These are phyloP conservation scores for Papilio glaucus DNA, from an alignment of 1,140 invertebrate genomes.

Conservation along the genomic window DNA sequence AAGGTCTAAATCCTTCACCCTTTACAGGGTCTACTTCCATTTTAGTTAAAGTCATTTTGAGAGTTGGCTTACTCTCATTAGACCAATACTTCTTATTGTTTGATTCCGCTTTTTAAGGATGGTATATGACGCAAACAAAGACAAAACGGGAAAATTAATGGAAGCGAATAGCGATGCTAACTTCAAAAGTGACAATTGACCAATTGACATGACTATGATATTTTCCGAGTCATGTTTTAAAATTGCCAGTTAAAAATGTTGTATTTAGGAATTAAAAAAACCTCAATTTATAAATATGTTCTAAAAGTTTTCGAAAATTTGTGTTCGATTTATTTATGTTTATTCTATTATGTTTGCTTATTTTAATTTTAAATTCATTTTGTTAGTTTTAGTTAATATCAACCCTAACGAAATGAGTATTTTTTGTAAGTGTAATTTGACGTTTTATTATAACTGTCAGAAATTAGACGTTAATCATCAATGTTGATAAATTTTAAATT, in stretches of 20 bases:
- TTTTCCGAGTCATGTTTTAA: slow-evolving; percentile 44
- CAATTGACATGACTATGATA: no score
- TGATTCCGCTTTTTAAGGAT: neutral
- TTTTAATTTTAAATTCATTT: no score
- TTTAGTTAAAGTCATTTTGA: slow-evolving; percentile 83
- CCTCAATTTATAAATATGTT: no score
- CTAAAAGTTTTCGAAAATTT: no score
- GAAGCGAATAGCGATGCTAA: neutral
- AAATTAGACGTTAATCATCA: slow-evolving; percentile 1
- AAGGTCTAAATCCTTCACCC: slow-evolving; percentile 95
- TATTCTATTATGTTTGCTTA: no score
- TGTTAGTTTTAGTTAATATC: no score
- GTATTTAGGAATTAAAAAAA: no score
- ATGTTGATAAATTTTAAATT: neutral
- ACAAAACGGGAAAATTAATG: neutral
- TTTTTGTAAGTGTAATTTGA: neutral
- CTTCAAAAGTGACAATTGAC: slow-evolving; percentile 34
- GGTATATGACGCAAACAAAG: neutral
- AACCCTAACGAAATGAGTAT: no score
- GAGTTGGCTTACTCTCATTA: slow-evolving; percentile 41
- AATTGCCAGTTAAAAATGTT: slow-evolving; percentile 30
- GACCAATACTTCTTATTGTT: slow-evolving; percentile 18
- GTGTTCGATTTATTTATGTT: no score
- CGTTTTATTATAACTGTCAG: neutral
- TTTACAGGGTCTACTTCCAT: slow-evolving; percentile 94